Base-by-base conservation (phyloP, 2,797 vertebrate genomes). In the Coracias cyanogaster region DNA sequence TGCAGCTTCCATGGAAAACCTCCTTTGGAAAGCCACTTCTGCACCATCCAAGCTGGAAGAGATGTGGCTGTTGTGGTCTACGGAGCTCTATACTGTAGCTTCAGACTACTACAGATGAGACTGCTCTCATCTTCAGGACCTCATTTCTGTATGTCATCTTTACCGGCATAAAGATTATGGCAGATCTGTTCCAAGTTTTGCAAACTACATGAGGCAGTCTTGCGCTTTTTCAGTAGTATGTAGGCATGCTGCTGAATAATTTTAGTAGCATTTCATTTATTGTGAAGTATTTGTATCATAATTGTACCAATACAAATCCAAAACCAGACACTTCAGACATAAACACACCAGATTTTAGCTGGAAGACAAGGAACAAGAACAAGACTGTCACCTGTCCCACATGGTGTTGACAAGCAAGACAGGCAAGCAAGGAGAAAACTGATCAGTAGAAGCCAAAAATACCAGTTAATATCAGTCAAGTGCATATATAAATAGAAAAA, bases 381-480 rank as follows among this genome's bases (percentile, higher is more conserved):
- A 85, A 82, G 43, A 45, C 65, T 92, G 70, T 88, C 87, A 82
- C 62, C 72, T 70, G 55, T 81, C 72, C 65, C 67, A 74, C 52
- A 35, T 3, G 35, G 49, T 16, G 26, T 1, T 93, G 94, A 93
- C 81, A 93, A 77, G 77, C 26, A 26, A 93, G 87, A 84, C 61
- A 88, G 86, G 61, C 2, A 6, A 93, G 35, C 8, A 37, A 81
- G 52, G 49, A 95, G 69, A 76, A 89, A 93, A 77, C 37, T 45
- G 41, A 93, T 86, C 55, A 81, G 39, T 1, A 54, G 41, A 25
- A 95, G 54, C 61, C 29, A 90, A 94, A 92, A 89, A 74, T 46
- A 77, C 37, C 52, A 51, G 41, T 80, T 84, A 94, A 80, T 90
- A 90, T 60, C 54, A 93, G 74, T 73, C 16, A 58, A 85, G 46